These are phyloP conservation scores for Heterodera carotae DNA, from an alignment of 1,140 invertebrate genomes.

Conservation along the genomic window DNA sequence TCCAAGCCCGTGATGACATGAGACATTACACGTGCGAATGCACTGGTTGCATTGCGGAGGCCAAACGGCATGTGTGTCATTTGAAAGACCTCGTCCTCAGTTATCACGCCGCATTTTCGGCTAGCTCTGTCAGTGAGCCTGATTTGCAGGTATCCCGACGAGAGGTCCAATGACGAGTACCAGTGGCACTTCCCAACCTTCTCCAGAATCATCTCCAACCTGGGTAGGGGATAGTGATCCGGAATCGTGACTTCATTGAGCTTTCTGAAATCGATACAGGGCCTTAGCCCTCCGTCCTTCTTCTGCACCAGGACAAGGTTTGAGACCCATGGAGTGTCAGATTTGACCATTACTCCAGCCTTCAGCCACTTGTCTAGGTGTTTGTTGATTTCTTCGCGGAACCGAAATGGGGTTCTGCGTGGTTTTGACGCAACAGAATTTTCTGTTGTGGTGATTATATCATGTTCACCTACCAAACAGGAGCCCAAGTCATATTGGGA, in stretches of 20 bases:
- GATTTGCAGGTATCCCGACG: slow-evolving; percentile 13
- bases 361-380: slow-evolving; percentile 15
- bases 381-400: slow-evolving; percentile 2
- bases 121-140: neutral
- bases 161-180: slow-evolving; percentile 15
- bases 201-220: slow-evolving; percentile 7
- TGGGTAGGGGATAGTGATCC: slow-evolving; percentile 68
- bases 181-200: slow-evolving; percentile 5
- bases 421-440: slow-evolving; percentile 2
- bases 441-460: slow-evolving; percentile 16
- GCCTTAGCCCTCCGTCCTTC: slow-evolving; percentile 13
- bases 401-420: neutral
- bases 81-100: slow-evolving; percentile 4
- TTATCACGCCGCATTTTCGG: slow-evolving; percentile 20
- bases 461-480: neutral
- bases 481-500: slow-evolving; percentile 13
- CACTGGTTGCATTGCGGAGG: neutral
- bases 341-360: neutral
- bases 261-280: slow-evolving; percentile 13
- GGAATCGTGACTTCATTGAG: slow-evolving; percentile 11
- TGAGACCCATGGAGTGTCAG: slow-evolving; percentile 17
- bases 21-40: neutral
- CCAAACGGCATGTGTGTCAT: slow-evolving; percentile 13
- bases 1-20: neutral
- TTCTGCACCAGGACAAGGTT: slow-evolving; percentile 20